phyloP scores from a whole-genome alignment of 92 coral and sea anemone genomes.

The Diadumene lineata region DNA sequence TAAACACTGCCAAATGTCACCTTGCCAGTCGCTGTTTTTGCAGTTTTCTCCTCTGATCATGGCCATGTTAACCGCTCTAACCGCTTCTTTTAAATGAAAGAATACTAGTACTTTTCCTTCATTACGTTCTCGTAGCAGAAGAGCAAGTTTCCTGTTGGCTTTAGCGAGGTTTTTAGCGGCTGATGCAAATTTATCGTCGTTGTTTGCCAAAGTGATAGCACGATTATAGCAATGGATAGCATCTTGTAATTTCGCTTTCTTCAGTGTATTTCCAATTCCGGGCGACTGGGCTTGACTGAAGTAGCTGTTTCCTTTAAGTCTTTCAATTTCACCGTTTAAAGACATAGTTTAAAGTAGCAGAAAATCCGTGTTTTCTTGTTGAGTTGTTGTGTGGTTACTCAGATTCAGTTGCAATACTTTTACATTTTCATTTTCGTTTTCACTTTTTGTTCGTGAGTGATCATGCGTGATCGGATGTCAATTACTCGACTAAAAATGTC shows the following conservation, averaged over 20 bases:
- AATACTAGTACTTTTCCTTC: constrained; percentile 42
- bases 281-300: constrained; percentile 22
- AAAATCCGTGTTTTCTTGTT: too few relatives aligned
- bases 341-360: too few relatives aligned
- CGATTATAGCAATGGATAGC: constrained; percentile 40
- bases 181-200: constrained; percentile 40
- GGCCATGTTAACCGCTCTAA: constrained; percentile 50
- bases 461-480: too few relatives aligned
- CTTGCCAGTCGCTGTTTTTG: constrained; percentile 64
- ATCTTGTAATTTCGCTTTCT: constrained; percentile 32
- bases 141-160: constrained; percentile 78
- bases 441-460: too few relatives aligned
- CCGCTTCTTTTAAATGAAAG: constrained; percentile 68
- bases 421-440: too few relatives aligned
- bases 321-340: too few relatives aligned
- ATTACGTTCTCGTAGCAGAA: constrained; percentile 25
- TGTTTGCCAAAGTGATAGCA: constrained; percentile 35
- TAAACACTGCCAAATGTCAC: constrained; percentile 47
- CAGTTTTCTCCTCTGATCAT: constrained; percentile 48
- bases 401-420: too few relatives aligned
- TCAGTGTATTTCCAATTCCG: constrained; percentile 36
- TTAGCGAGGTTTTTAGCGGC: constrained; percentile 84
- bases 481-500: too few relatives aligned
- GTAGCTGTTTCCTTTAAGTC: constrained; percentile 38
- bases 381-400: too few relatives aligned